phyloP scores from a whole-genome alignment of 2,888 invertebrate genomes.

The Meiosimyza decipiens region DNA sequence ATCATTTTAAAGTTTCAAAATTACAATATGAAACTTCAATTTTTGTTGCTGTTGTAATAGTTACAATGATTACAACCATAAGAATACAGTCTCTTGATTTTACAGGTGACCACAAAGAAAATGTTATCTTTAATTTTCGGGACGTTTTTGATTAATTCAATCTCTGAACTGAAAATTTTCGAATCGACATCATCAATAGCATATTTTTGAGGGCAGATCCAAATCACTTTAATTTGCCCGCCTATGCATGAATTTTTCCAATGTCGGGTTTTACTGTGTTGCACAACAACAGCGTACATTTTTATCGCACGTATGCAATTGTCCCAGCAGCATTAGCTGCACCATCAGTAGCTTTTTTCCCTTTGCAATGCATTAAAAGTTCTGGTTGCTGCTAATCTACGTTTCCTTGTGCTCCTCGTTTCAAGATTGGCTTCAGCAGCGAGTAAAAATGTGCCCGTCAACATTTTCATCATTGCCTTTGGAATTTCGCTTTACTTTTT shows the following conservation, averaged over 20 bases:
- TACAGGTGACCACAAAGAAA: too few relatives aligned
- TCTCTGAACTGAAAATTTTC: too few relatives aligned
- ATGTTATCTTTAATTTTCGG: too few relatives aligned
- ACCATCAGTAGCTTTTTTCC: neutral
- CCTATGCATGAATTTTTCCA: neutral
- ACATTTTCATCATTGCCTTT: neutral
- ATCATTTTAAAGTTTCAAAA: too few relatives aligned
- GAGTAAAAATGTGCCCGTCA: neutral
- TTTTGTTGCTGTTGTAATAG: too few relatives aligned
- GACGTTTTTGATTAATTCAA: too few relatives aligned
- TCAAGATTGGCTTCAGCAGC: neutral
- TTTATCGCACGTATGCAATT: constrained; percentile 9
- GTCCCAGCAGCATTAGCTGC: neutral
- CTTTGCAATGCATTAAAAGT: neutral
- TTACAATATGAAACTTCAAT: too few relatives aligned
- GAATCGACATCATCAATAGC: neutral
- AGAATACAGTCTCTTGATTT: too few relatives aligned
- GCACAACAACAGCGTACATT: neutral
- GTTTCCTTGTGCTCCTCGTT: neutral
- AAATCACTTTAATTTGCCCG: neutral
- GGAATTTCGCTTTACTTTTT: neutral
- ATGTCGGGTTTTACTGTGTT: neutral
- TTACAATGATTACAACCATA: too few relatives aligned
- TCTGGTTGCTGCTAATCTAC: neutral
- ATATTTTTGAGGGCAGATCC: neutral